Evolutionary conservation across 2,113 vertebrate genomes (phyloP).

Genomic region (Cisticola juncidis): DNA sequence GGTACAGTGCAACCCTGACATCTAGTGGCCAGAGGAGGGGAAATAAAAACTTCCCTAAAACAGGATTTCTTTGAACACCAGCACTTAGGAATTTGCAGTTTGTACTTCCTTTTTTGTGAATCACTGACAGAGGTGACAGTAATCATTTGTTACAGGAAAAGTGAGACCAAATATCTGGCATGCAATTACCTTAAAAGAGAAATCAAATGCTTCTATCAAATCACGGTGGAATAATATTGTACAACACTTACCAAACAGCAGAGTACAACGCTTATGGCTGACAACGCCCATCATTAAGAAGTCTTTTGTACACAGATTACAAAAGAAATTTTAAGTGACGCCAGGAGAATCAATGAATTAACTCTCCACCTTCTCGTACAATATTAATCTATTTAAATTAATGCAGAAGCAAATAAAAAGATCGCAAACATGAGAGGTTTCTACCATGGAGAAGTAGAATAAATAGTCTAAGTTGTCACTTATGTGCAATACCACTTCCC

Average conservation of each 20-base stretch:
- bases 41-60: neutral
- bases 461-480: neutral
- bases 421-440: neutral
- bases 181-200: neutral
- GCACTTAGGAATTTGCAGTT: neutral
- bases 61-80: neutral
- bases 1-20: conserved; percentile 46
- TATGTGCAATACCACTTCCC: neutral
- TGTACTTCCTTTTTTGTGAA: neutral
- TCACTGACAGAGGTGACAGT: neutral
- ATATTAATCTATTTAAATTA: neutral
- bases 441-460: neutral
- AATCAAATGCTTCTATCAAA: neutral
- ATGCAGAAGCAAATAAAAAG: neutral
- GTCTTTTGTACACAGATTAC: neutral
- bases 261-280: neutral
- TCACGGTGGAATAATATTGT: neutral
- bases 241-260: neutral
- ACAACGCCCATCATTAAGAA: neutral
- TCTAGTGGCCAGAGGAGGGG: conserved; percentile 35
- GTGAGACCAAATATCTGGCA: neutral
- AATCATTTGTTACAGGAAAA: neutral
- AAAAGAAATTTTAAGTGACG: neutral
- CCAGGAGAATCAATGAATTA: neutral
- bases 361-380: neutral